phyloP scores from a whole-genome alignment of 2,888 invertebrate species.

The Tenthredo notha region DNA sequence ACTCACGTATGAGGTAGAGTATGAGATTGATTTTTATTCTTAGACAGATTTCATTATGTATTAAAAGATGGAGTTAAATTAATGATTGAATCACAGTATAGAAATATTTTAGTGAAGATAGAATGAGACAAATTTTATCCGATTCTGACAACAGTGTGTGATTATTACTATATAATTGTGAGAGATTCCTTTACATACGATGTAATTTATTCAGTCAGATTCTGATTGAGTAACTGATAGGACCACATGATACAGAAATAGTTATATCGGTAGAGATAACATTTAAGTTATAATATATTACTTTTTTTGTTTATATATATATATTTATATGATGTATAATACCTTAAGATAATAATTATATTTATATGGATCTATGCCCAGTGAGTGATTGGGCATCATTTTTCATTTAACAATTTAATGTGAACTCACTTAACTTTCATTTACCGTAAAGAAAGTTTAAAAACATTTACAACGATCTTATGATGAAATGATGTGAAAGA shows the following conservation, averaged over 20 bases:
- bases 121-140: conserved; percentile 22
- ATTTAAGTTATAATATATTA: conserved; percentile 69
- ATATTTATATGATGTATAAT: conserved; percentile 53
- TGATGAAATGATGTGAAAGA: background rate
- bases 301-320: conserved; percentile 47
- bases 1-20: conserved; percentile 38
- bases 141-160: conserved; percentile 26
- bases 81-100: conserved; percentile 52
- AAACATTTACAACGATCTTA: background rate
- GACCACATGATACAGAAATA: conserved; percentile 70
- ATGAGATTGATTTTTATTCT: conserved; percentile 50
- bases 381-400: conserved; percentile 3
- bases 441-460: background rate
- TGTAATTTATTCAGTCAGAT: conserved; percentile 65
- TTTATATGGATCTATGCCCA: conserved; percentile 40
- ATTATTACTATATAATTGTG: conserved; percentile 17
- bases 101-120: conserved; percentile 41
- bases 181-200: conserved; percentile 71
- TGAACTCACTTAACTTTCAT: conserved; percentile 9
- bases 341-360: conserved; percentile 24
- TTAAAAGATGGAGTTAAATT: conserved; percentile 40
- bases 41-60: conserved; percentile 41
- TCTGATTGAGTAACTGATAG: conserved; percentile 73
- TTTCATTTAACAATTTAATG: conserved; percentile 13
- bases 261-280: conserved; percentile 65